A percentile compares a stretch with the other conserved stretches of the same genome.
Evolutionary conservation across 2,797 vertebrate genomes (phyloP).

Genomic region (Myiotriccus ornatus): DNA sequence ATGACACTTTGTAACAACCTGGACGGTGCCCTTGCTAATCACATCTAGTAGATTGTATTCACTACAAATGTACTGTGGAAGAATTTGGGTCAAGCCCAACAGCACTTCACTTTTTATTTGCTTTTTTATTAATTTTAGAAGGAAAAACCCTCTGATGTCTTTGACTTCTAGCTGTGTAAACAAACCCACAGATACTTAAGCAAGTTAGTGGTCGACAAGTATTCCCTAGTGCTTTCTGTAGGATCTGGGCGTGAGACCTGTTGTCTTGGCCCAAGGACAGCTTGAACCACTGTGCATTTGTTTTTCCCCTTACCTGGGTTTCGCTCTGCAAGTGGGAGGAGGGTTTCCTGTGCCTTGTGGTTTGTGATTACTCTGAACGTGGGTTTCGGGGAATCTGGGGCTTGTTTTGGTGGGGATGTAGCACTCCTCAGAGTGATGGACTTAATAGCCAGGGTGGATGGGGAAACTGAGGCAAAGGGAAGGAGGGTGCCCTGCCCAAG

Average conservation of each 20-base stretch:
- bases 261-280: constrained; percentile 34
- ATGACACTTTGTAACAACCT: neutral
- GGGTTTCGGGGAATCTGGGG: neutral
- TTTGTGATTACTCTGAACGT: neutral
- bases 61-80: neutral
- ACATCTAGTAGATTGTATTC: neutral
- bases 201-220: neutral
- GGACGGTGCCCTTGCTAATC: neutral
- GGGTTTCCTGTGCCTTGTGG: constrained; percentile 31
- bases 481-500: neutral
- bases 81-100: neutral
- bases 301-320: constrained; percentile 24
- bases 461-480: neutral
- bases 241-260: neutral
- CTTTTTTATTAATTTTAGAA: neutral
- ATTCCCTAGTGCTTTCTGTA: neutral
- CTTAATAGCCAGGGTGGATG: neutral
- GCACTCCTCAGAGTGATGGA: neutral
- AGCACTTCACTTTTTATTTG: neutral
- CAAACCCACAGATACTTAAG: constrained; percentile 14
- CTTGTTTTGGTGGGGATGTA: neutral
- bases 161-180: neutral
- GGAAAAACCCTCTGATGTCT: neutral
- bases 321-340: neutral
- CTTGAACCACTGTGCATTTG: neutral